These are phyloP conservation scores for Phalera bucephala DNA, from an alignment of 2,888 invertebrate species.

Conservation along the genomic window DNA sequence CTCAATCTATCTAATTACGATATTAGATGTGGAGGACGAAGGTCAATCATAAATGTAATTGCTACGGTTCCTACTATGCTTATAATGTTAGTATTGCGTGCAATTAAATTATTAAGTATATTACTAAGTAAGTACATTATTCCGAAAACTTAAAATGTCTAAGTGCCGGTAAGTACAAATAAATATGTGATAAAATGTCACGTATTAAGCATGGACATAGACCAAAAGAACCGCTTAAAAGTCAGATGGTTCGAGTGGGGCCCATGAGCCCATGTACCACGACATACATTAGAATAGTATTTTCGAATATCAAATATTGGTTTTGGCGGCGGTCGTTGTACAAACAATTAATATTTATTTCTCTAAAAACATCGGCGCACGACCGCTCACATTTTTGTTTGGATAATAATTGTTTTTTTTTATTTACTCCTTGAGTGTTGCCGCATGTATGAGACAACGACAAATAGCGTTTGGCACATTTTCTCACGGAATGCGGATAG, in stretches of 20 bases:
- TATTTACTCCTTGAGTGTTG: conserved; percentile 71
- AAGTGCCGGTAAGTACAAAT: too few species aligned
- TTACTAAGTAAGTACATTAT: too few species aligned
- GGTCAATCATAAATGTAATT: conserved; percentile 30
- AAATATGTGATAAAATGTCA: conserved; percentile 41
- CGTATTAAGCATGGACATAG: conserved; percentile 54
- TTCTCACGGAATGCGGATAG: conserved; percentile 58
- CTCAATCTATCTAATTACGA: conserved; percentile 51
- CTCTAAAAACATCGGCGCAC: conserved; percentile 79
- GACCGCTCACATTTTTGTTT: conserved; percentile 75
- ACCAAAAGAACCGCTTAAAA: conserved; percentile 76
- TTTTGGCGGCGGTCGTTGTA: conserved; percentile 76
- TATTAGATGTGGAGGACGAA: conserved; percentile 39
- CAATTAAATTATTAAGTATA: too few species aligned
- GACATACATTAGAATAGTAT: conserved; percentile 81
- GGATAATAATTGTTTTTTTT: conserved; percentile 79
- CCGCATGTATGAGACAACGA: conserved; percentile 60
- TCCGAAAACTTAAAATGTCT: too few species aligned
- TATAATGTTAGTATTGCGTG: conserved; percentile 5
- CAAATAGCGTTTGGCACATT: conserved; percentile 55
- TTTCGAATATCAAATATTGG: conserved; percentile 81
- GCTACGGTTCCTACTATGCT: conserved; percentile 13
- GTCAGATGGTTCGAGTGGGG: conserved; percentile 61
- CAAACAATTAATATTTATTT: conserved; percentile 80
- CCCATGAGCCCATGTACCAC: conserved; percentile 52